Evolutionary conservation across 2,888 invertebrate species (phyloP).

Genomic region (Agrotis clavis): DNA sequence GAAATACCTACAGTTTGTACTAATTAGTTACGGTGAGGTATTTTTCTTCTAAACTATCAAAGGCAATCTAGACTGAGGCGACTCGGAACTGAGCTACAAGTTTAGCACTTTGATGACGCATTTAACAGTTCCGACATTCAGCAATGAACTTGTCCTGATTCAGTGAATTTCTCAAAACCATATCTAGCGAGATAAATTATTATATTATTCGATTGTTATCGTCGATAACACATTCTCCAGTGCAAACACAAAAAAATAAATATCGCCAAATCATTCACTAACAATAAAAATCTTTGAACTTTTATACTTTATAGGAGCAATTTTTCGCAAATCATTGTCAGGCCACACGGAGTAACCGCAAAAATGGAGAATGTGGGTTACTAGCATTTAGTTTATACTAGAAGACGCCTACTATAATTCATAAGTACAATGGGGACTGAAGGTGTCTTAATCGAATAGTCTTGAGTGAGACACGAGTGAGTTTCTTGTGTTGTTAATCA

Average conservation of each 20-base stretch:
- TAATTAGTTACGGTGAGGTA: background rate
- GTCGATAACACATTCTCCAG: conserved; percentile 1
- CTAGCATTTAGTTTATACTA: conserved; percentile 73
- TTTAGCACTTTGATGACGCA: no score
- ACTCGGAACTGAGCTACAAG: no score
- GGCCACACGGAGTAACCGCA: conserved; percentile 74
- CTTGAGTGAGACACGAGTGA: conserved; percentile 72
- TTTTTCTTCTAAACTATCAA: no score
- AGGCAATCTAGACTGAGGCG: no score
- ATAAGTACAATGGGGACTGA: conserved; percentile 77
- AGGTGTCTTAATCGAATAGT: conserved; percentile 80
- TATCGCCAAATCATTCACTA: conserved; percentile 47
- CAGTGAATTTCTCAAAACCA: background rate
- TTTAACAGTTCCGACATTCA: background rate
- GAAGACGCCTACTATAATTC: conserved; percentile 81
- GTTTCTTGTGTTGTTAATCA: conserved; percentile 69
- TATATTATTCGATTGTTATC: background rate
- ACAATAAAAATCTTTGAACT: conserved; percentile 63
- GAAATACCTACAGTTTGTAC: background rate
- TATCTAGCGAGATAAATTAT: background rate
- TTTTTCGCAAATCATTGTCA: conserved; percentile 73
- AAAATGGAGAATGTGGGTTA: conserved; percentile 71
- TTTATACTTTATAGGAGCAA: conserved; percentile 56
- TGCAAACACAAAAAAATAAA: conserved; percentile 14
- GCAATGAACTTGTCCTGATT: background rate